Evolutionary conservation across 2,888 invertebrate species (phyloP).

Genomic region (Diploptera punctata): DNA sequence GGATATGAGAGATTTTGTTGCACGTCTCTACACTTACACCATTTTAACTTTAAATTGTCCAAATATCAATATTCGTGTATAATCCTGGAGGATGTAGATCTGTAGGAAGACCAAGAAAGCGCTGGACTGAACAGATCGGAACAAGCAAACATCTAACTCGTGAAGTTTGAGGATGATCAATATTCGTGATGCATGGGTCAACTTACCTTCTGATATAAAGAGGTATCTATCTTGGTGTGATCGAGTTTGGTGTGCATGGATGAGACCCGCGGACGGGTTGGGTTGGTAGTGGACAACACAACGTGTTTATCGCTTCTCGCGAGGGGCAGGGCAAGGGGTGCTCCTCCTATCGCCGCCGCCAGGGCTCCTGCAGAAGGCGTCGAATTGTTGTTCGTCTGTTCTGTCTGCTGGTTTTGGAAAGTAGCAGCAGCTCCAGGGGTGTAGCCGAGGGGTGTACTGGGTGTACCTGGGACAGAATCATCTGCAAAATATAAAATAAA

Average conservation of each 20-base stretch:
- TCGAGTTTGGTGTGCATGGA: slow-evolving; percentile 71
- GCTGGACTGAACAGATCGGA: too few relatives aligned
- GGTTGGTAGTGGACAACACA: slow-evolving; percentile 58
- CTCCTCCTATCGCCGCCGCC: slow-evolving; percentile 50
- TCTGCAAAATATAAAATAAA: slow-evolving; percentile 43
- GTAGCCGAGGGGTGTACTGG: slow-evolving; percentile 56
- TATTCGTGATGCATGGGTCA: too few relatives aligned
- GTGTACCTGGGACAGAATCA: slow-evolving; percentile 57
- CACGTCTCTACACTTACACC: too few relatives aligned
- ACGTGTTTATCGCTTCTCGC: slow-evolving; percentile 60
- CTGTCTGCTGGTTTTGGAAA: background rate
- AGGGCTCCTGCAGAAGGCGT: slow-evolving; percentile 47
- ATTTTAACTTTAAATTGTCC: too few relatives aligned
- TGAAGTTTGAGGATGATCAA: too few relatives aligned
- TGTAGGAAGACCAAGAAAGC: too few relatives aligned
- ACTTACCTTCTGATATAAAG: slow-evolving; percentile 61
- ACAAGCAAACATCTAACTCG: too few relatives aligned
- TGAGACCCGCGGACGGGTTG: slow-evolving; percentile 58
- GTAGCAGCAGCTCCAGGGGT: slow-evolving; percentile 49
- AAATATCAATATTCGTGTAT: too few relatives aligned
- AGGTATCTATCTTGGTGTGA: slow-evolving; percentile 66
- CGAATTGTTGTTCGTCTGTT: background rate
- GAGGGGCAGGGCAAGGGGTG: slow-evolving; percentile 51
- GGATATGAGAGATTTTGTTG: too few relatives aligned
- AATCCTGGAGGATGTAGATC: too few relatives aligned